Conservation (phyloP, 1,140 invertebrate genomes). For the Eufriesea mexicana region DNA sequence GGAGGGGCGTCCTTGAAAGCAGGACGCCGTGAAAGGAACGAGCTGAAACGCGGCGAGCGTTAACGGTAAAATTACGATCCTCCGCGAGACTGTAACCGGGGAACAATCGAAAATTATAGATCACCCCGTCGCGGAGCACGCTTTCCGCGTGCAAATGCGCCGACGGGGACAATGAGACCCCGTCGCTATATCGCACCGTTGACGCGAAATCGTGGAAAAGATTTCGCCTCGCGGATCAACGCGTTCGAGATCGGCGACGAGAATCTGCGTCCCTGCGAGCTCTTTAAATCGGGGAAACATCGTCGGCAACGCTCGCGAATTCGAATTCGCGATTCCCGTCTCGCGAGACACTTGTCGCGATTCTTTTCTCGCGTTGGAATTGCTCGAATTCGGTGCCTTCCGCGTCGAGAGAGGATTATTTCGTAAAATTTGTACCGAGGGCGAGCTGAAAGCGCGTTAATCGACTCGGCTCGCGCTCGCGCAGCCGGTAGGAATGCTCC, state of each 20-base stretch:
- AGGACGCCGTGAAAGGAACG: constrained; percentile 29
- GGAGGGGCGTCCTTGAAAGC: constrained; percentile 22
- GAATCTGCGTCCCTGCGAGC: too few relatives aligned
- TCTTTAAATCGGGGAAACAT: too few relatives aligned
- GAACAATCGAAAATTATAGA: constrained; percentile 44
- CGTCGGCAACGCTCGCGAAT: too few relatives aligned
- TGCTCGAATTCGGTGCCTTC: neutral
- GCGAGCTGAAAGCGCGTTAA: constrained; percentile 11
- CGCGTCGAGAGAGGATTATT: neutral
- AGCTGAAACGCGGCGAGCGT: neutral
- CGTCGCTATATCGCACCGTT: too few relatives aligned
- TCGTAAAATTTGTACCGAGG: constrained; percentile 8
- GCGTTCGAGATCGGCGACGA: too few relatives aligned
- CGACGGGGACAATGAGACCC: constrained; percentile 31
- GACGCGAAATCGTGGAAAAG: neutral
- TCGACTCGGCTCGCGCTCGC: neutral
- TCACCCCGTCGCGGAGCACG: constrained; percentile 8
- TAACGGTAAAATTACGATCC: constrained; percentile 43
- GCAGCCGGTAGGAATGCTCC: neutral
- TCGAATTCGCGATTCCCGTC: too few relatives aligned
- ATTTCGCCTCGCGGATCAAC: too few relatives aligned
- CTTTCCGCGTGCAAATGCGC: neutral
- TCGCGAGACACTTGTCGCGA: too few relatives aligned
- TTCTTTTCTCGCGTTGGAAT: neutral
- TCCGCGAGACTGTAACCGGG: neutral